Conservation (phyloP, 2,113 vertebrate genomes). For the Saguinus midas region DNA sequence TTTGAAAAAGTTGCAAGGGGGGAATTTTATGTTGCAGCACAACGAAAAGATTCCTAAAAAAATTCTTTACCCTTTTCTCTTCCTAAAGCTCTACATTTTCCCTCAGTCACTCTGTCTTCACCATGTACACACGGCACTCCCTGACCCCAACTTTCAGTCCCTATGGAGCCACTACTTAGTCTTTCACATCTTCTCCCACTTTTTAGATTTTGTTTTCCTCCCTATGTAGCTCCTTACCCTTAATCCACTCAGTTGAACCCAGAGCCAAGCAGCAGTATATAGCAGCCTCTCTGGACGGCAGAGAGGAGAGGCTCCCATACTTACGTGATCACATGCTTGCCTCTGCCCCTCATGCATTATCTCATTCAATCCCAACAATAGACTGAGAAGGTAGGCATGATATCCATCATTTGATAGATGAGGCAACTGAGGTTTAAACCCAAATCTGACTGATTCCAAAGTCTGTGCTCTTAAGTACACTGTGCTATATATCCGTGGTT, state of each 20-base stretch:
- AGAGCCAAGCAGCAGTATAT: not conserved
- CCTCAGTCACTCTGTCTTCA: not conserved
- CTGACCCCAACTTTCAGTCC: not conserved
- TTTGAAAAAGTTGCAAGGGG: not conserved
- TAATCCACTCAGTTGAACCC: not conserved
- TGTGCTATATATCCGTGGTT: not conserved
- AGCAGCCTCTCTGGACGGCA: not conserved
- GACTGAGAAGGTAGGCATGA: constrained; percentile 16
- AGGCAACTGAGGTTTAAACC: constrained; percentile 5
- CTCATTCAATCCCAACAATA: not conserved
- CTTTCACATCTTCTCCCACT: not conserved
- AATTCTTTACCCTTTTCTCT: not conserved
- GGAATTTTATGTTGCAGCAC: not conserved
- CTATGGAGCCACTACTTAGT: not conserved
- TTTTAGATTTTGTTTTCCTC: not conserved
- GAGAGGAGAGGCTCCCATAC: not conserved
- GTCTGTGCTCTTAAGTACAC: not conserved
- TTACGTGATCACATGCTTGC: not conserved
- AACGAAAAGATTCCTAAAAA: not conserved
- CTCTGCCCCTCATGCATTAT: not conserved
- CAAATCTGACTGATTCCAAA: not conserved
- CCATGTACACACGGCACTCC: accelerated
- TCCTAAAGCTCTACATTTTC: not conserved
- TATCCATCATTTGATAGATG: not conserved
- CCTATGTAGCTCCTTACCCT: not conserved